A percentile compares a stretch with the other conserved stretches of the same genome.
These are phyloP conservation scores for Zingel zingel DNA, from an alignment of 2,113 vertebrate species.

Conservation along the genomic window DNA sequence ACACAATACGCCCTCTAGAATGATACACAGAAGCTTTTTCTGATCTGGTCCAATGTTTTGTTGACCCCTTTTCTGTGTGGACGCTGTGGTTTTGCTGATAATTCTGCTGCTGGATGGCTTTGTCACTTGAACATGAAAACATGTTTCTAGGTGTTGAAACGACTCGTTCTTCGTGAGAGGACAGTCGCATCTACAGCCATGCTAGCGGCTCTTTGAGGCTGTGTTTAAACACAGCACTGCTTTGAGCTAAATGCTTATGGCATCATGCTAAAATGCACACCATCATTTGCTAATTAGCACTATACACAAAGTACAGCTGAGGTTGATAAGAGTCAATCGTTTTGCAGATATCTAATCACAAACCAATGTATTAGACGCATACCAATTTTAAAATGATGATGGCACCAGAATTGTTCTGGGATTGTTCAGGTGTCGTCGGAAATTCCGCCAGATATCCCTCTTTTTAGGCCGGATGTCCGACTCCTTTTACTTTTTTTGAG, in stretches of 20 bases:
- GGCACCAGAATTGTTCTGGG: too few relatives aligned
- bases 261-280: too few relatives aligned
- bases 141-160: background rate
- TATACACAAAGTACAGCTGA: too few relatives aligned
- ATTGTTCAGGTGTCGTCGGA: too few relatives aligned
- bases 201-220: background rate
- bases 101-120: background rate
- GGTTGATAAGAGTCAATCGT: too few relatives aligned
- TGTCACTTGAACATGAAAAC: background rate
- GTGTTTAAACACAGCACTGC: background rate
- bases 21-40: background rate
- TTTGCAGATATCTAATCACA: too few relatives aligned
- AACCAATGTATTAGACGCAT: background rate
- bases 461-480: too few relatives aligned
- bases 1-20: background rate
- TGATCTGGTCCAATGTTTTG: background rate
- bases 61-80: background rate
- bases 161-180: background rate
- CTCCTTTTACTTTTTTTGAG: too few relatives aligned
- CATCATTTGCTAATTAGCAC: too few relatives aligned
- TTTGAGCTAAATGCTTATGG: constrained; percentile 1
- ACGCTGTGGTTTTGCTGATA: background rate
- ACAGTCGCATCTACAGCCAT: background rate
- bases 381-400: background rate
- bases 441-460: too few relatives aligned